Conservation (phyloP, 2,888 invertebrate genomes). For the Lamellibrachia columna region DNA sequence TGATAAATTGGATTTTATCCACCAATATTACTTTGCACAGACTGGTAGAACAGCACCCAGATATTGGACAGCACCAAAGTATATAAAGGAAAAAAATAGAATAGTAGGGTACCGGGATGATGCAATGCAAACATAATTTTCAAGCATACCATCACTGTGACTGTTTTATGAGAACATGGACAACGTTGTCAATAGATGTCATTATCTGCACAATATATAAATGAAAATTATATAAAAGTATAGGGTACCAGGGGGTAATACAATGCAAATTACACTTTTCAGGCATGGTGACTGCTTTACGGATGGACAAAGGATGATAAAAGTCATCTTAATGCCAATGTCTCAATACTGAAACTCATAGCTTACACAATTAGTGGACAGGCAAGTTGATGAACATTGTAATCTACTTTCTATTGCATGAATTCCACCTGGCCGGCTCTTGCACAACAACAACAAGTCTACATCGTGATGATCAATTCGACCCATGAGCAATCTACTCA, state of each 20-base stretch:
- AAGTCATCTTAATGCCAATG: neutral
- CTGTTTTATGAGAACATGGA: too few relatives aligned
- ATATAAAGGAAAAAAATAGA: too few relatives aligned
- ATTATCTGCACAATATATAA: neutral
- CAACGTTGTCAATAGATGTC: neutral
- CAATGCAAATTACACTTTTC: neutral
- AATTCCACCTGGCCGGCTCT: neutral
- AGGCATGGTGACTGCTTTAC: neutral
- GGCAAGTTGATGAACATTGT: neutral
- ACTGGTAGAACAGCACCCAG: neutral
- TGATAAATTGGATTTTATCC: constrained; percentile 11
- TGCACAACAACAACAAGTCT: neutral
- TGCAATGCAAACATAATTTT: too few relatives aligned
- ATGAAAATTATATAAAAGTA: neutral
- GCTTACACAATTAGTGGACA: neutral
- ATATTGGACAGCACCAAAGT: too few relatives aligned
- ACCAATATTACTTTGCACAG: neutral
- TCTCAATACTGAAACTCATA: neutral
- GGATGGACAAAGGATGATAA: neutral
- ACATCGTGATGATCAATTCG: neutral
- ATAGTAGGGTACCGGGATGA: too few relatives aligned
- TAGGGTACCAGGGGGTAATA: neutral
- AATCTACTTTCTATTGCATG: neutral
- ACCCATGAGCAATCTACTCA: neutral
- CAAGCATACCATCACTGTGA: too few relatives aligned